These are phyloP conservation scores for Notothenia coriiceps DNA, from an alignment of 2,113 vertebrate genomes.

Conservation along the genomic window DNA sequence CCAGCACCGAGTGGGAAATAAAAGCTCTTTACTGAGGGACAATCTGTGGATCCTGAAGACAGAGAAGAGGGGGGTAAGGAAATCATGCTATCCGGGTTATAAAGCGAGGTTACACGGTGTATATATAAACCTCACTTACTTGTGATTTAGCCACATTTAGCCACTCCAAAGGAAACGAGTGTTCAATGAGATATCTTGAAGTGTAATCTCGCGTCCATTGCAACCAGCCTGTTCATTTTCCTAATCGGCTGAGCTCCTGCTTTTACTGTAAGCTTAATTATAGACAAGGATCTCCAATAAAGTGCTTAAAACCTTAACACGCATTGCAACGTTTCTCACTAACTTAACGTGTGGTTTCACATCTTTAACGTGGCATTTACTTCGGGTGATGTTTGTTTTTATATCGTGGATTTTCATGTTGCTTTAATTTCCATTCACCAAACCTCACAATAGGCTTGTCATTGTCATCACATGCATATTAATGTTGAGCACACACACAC, in stretches of 20 bases:
- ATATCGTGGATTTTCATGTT: background rate
- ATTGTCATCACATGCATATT: conserved; percentile 37
- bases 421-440: background rate
- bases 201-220: conserved; percentile 24
- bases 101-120: conserved; percentile 47
- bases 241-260: conserved; percentile 66
- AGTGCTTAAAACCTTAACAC: background rate
- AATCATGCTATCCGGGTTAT: conserved; percentile 57
- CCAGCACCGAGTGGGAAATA: conserved; percentile 17
- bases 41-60: conserved; percentile 55
- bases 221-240: conserved; percentile 57
- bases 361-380: background rate
- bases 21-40: conserved; percentile 26
- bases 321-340: background rate
- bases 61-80: conserved; percentile 65
- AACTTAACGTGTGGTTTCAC: background rate
- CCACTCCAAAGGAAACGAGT: conserved; percentile 16
- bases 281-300: background rate
- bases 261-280: conserved; percentile 48
- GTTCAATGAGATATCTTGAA: conserved; percentile 26
- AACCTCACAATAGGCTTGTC: conserved; percentile 11
- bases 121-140: background rate
- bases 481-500: conserved; percentile 1
- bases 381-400: background rate
- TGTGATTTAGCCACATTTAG: background rate